Percentiles rank a stretch among this genome's conserved stretches.
These are phyloP conservation scores for Serranus cabrilla DNA, from an alignment of 2,797 vertebrate genomes.

Conservation along the genomic window DNA sequence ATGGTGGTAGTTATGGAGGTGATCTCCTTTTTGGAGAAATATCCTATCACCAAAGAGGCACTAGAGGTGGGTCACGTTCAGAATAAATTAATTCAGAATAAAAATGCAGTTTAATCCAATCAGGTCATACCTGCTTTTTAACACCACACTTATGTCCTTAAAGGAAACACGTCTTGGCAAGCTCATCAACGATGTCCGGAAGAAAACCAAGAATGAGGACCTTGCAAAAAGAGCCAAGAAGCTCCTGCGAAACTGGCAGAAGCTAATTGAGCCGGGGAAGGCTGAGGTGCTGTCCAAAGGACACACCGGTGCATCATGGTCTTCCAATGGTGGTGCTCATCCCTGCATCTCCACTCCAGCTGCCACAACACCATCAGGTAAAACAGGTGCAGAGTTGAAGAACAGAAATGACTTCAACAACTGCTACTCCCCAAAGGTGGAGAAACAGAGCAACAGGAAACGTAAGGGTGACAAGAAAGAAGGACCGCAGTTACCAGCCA, in stretches of 20 bases:
- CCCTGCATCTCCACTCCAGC: slow-evolving; percentile 80
- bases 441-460: slow-evolving; percentile 87
- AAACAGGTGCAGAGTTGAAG: slow-evolving; percentile 88
- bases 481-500: slow-evolving; percentile 83
- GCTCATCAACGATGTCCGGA: slow-evolving; percentile 95
- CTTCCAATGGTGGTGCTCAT: slow-evolving; percentile 86
- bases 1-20: slow-evolving; percentile 97
- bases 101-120: not conserved
- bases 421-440: slow-evolving; percentile 82
- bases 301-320: slow-evolving; percentile 81
- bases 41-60: slow-evolving; percentile 98
- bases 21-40: slow-evolving; percentile 96
- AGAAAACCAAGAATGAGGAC: slow-evolving; percentile 94
- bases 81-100: not conserved
- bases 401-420: slow-evolving; percentile 91
- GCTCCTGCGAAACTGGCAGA: slow-evolving; percentile 94
- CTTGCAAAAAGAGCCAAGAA: slow-evolving; percentile 95
- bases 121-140: not conserved
- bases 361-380: slow-evolving; percentile 68
- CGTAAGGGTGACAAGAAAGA: slow-evolving; percentile 87
- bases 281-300: slow-evolving; percentile 86
- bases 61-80: slow-evolving; percentile 88
- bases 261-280: slow-evolving; percentile 91
- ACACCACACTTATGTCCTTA: slow-evolving; percentile 31
- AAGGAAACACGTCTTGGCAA: slow-evolving; percentile 97